A percentile compares a stretch with the other conserved stretches of the same genome.
Evolutionary conservation across 2,113 vertebrate genomes (phyloP).

Genomic region (Crotalus helleri): DNA sequence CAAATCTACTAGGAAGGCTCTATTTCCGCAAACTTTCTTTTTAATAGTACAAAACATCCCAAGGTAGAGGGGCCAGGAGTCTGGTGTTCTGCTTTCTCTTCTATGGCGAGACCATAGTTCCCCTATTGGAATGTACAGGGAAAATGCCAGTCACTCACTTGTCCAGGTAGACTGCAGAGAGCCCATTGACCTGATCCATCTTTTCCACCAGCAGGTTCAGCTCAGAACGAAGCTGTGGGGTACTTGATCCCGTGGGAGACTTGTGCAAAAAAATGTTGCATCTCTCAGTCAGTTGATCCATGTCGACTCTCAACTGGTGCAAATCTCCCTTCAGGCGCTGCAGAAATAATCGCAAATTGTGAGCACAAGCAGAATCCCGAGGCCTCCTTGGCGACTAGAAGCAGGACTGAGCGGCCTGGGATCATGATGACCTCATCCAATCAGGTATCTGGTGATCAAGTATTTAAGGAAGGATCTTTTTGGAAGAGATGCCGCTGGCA

Average conservation of each 20-base stretch:
- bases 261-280: conserved; percentile 85
- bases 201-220: conserved; percentile 84
- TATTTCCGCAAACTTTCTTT: neutral
- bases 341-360: accelerated
- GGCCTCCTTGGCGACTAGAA: no score
- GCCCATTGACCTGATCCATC: conserved; percentile 79
- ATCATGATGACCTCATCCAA: no score
- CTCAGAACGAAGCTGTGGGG: conserved; percentile 80
- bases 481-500: neutral
- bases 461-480: neutral
- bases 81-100: no score
- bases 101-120: neutral
- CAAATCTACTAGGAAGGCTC: neutral
- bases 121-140: no score
- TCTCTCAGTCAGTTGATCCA: conserved; percentile 76
- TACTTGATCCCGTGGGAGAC: conserved; percentile 79
- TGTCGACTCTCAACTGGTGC: conserved; percentile 72
- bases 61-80: neutral
- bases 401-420: no score
- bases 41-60: neutral
- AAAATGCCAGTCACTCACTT: conserved; percentile 75
- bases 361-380: neutral
- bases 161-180: conserved; percentile 86
- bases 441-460: neutral
- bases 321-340: conserved; percentile 81